Evolutionary conservation across 2,888 invertebrate species (phyloP).

Genomic region (Synanthedon formicaeformis): DNA sequence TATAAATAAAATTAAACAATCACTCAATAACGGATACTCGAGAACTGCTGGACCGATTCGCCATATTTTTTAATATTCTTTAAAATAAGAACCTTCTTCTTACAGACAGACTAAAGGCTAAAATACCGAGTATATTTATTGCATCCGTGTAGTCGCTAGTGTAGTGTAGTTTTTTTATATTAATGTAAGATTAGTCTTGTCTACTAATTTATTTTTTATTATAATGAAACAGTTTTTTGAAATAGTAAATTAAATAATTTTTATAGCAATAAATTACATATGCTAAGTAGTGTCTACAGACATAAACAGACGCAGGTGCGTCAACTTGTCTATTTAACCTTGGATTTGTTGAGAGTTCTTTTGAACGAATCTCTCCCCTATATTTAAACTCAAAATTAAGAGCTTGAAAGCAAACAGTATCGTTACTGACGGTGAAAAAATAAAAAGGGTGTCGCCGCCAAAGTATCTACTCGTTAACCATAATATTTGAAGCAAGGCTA

Average conservation of each 20-base stretch:
- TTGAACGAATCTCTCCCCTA: constrained; percentile 51
- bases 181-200: too few relatives aligned
- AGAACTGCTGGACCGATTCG: too few relatives aligned
- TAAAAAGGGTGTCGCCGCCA: constrained; percentile 59
- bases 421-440: constrained; percentile 38
- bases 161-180: too few relatives aligned
- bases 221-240: too few relatives aligned
- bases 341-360: constrained; percentile 53
- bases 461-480: constrained; percentile 51
- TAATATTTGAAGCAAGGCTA: constrained; percentile 47
- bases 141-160: too few relatives aligned
- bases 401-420: constrained; percentile 61
- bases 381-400: constrained; percentile 66
- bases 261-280: not conserved
- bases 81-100: too few relatives aligned
- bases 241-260: not conserved
- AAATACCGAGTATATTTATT: too few relatives aligned
- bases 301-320: constrained; percentile 30
- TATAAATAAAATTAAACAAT: too few relatives aligned
- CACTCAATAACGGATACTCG: too few relatives aligned
- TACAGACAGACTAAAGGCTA: too few relatives aligned
- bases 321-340: constrained; percentile 22
- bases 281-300: not conserved
- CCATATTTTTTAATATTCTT: too few relatives aligned
- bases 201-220: too few relatives aligned